Evolutionary conservation across 2,797 vertebrate genomes (phyloP).

Genomic region (Spinibarbus caldwelli): DNA sequence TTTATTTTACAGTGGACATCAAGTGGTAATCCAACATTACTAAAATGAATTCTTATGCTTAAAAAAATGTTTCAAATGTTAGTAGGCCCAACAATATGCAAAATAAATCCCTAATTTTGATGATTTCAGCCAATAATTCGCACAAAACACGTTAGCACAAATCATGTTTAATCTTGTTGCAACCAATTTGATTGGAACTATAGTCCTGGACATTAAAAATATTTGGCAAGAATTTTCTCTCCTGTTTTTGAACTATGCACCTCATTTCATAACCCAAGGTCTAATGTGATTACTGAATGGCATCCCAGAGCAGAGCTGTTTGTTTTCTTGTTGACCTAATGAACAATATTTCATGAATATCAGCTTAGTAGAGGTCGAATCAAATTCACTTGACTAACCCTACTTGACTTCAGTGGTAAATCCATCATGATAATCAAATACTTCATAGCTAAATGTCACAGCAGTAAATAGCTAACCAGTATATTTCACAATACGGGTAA

Average conservation of each 20-base stretch:
- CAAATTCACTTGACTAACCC: constrained; percentile 2
- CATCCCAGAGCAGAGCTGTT: constrained; percentile 11
- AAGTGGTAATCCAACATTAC: neutral
- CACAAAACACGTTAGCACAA: neutral
- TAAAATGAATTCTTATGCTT: neutral
- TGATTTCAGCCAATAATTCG: neutral
- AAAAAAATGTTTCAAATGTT: neutral
- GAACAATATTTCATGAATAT: constrained; percentile 26
- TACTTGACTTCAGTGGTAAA: constrained; percentile 16
- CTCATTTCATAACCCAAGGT: constrained; percentile 28
- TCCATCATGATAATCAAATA: constrained; percentile 39
- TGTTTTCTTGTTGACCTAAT: constrained; percentile 24
- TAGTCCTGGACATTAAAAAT: neutral
- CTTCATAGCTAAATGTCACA: constrained; percentile 28
- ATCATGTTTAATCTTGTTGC: neutral
- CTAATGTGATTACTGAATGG: constrained; percentile 28
- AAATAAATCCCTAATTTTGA: neutral
- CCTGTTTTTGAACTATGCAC: neutral
- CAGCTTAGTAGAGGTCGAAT: constrained; percentile 28
- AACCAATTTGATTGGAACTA: neutral
- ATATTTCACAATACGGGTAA: constrained; percentile 9
- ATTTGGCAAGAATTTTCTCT: neutral
- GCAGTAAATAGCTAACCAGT: constrained; percentile 15
- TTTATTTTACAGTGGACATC: neutral
- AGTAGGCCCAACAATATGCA: neutral